These are phyloP conservation scores for Anableps anableps DNA, from an alignment of 2,797 vertebrate genomes.

Conservation along the genomic window DNA sequence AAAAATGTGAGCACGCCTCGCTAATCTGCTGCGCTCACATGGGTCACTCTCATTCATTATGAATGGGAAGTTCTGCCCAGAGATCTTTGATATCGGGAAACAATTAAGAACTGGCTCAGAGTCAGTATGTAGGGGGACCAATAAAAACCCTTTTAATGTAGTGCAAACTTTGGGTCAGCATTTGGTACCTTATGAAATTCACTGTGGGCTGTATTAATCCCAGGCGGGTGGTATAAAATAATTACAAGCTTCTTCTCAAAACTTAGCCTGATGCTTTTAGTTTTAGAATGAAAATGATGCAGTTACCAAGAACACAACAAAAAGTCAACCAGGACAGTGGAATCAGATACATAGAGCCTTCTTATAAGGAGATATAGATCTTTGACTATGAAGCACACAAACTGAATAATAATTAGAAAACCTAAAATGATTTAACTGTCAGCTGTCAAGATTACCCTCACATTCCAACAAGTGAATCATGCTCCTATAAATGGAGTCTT, in stretches of 20 bases:
- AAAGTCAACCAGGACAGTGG: not conserved
- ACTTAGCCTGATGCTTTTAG: constrained; percentile 34
- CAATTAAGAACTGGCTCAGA: constrained; percentile 61
- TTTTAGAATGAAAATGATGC: constrained; percentile 22
- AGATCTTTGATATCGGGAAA: constrained; percentile 72
- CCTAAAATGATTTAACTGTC: constrained; percentile 23
- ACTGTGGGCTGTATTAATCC: constrained; percentile 47
- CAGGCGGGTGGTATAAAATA: constrained; percentile 30
- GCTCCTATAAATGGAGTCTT: constrained; percentile 61
- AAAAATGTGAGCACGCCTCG: constrained; percentile 46
- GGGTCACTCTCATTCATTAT: constrained; percentile 73
- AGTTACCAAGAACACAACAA: not conserved
- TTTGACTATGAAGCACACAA: constrained; percentile 43
- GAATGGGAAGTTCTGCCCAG: constrained; percentile 58
- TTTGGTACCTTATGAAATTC: constrained; percentile 56
- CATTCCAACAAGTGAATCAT: constrained; percentile 47
- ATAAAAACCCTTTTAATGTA: constrained; percentile 64
- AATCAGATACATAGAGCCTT: constrained; percentile 7
- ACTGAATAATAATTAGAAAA: constrained; percentile 17
- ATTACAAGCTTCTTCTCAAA: constrained; percentile 26
- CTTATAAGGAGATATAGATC: constrained; percentile 46
- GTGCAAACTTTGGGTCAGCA: constrained; percentile 58
- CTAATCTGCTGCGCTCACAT: constrained; percentile 60
- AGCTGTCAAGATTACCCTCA: constrained; percentile 54
- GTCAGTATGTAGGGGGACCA: constrained; percentile 49